Base-by-base conservation (phyloP, 2,113 vertebrate genomes). In the Todiramphus saurophagus region DNA sequence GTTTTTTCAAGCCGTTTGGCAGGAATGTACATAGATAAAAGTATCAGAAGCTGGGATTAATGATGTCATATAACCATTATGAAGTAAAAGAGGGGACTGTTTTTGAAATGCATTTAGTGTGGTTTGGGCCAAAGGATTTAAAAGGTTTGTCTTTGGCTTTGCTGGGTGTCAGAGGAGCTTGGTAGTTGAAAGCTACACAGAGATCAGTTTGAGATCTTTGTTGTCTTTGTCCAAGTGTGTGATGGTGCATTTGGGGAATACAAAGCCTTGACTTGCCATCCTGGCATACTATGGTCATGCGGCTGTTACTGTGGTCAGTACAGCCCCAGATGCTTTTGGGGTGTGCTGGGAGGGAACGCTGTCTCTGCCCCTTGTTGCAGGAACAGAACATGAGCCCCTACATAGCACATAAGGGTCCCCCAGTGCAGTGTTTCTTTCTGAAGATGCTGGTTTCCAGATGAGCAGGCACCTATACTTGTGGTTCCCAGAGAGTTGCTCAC, bases 21-120 rank as follows among this genome's bases (percentile, higher is more conserved):
- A 96, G 94, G 91, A 90, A 93, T 91, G 81, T 64, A 81, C 62
- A 60, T 11, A 89, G 95, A 94, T 96, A 93, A 55, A 81, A 63
- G 78, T 88, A 79, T 88, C 68, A 89, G 85, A 91, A 93, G 62
- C 41, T 46, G 73, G 79, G 89, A 90, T 82, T 89, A 93, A 91
- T 91, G 88, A 91, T 93, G 85, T 92, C 91, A 95, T 83, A 27
- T 37, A 68, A 83, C 24, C 43, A 79, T n/a, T 55, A 81, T 74
- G 78, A 91, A 91, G 68, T 64, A 83, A 93, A 95, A 93, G 87
- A 79, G 48, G 27, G 13, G n/a, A 51, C 66, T 70, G n/a, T 0
- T 91, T 83, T 35, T 59, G n/a, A 78, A 89, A 82, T 0, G 1
- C 18, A 1, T 51, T 67, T 41, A 23, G 51, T 51, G 25, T 43